A percentile compares a stretch with the other conserved stretches of the same genome.
Conservation (phyloP, 1,140 invertebrate species). For the Galendromus occidentalis region DNA sequence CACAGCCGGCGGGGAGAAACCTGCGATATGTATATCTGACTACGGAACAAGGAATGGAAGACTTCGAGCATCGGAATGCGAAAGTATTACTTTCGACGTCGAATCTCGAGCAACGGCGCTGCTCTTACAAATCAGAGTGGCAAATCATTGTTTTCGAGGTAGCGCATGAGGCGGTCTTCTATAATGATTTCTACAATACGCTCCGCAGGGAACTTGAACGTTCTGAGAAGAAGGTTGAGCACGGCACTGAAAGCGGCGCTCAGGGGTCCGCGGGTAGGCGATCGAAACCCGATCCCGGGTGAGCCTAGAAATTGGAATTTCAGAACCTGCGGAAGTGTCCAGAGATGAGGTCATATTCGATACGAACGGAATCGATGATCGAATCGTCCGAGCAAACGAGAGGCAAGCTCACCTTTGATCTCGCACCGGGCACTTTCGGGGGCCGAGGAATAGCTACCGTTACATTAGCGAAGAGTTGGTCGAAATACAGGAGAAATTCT, state of each 20-base stretch:
- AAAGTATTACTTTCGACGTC: no score
- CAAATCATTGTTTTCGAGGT: background rate
- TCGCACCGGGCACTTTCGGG: background rate
- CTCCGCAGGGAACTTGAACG: background rate
- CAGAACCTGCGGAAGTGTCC: background rate
- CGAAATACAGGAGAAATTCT: background rate
- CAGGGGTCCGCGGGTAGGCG: background rate
- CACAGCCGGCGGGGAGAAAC: no score
- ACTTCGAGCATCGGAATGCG: no score
- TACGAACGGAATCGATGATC: background rate
- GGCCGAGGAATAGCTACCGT: background rate
- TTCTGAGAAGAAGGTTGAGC: background rate
- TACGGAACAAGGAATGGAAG: no score
- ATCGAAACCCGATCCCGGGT: background rate
- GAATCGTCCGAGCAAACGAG: background rate
- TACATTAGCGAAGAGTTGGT: background rate
- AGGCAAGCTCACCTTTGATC: background rate
- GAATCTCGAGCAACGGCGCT: no score
- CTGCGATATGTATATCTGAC: no score
- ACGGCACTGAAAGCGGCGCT: background rate
- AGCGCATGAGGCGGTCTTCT: background rate
- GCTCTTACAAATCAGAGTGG: background rate
- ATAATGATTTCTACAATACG: background rate
- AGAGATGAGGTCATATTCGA: background rate
- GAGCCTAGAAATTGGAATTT: background rate